Percentiles rank a stretch among this genome's conserved stretches.
Evolutionary conservation across 2,797 vertebrate species (phyloP).

Genomic region (Gadopsis bispinosus): DNA sequence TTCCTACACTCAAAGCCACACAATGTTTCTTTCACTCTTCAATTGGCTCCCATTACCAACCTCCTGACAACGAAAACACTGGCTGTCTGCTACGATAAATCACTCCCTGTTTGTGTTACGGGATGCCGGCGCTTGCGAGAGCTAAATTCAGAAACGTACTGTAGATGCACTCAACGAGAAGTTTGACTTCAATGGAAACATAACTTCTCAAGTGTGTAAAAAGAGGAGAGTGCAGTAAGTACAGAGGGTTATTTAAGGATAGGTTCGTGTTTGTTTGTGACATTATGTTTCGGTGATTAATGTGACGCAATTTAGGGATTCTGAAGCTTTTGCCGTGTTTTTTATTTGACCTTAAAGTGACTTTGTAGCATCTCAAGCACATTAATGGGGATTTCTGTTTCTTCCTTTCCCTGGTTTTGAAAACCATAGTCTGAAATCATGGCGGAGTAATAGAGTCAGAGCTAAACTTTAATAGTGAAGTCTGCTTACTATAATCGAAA

Average conservation of each 20-base stretch:
- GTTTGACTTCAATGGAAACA: constrained; percentile 32
- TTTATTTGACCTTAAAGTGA: constrained; percentile 16
- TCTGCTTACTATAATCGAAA: too few relatives aligned
- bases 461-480: neutral
- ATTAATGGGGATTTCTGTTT: neutral
- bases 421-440: neutral
- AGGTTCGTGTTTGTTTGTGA: constrained; percentile 9
- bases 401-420: neutral
- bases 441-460: neutral
- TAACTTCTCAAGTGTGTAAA: constrained; percentile 13
- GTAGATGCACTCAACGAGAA: constrained; percentile 13
- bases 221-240: neutral
- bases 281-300: constrained; percentile 11
- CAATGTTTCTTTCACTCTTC: constrained; percentile 71
- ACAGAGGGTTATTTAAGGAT: neutral
- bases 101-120: constrained; percentile 52
- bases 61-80: constrained; percentile 70
- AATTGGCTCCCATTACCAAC: constrained; percentile 63
- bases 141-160: constrained; percentile 43
- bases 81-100: constrained; percentile 69
- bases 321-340: constrained; percentile 13
- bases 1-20: constrained; percentile 59
- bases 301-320: constrained; percentile 2
- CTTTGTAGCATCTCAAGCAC: neutral
- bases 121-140: constrained; percentile 24